A percentile compares a stretch with the other conserved stretches of the same genome.
These are phyloP conservation scores for Gandaritis pyraliata DNA, from an alignment of 2,888 invertebrate species.

Conservation along the genomic window DNA sequence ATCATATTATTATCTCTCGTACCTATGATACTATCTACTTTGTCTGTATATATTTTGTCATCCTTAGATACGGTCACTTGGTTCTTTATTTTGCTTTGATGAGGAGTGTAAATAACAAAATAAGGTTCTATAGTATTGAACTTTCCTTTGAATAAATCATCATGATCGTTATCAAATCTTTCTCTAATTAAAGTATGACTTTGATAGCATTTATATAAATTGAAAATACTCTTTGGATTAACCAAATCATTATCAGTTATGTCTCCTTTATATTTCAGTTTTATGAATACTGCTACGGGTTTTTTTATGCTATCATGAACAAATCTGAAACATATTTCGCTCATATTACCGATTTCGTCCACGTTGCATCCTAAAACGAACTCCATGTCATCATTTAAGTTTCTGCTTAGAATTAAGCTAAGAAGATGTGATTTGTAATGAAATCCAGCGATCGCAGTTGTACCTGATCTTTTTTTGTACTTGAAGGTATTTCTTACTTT, in stretches of 20 bases:
- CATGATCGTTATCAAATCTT: neutral
- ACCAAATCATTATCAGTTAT: neutral
- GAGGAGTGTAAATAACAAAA: neutral
- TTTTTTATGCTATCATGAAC: neutral
- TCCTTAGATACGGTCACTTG: neutral
- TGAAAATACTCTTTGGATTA: neutral
- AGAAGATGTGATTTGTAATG: neutral
- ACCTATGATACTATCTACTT: neutral
- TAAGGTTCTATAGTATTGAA: neutral
- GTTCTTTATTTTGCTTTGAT: neutral
- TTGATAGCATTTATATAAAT: neutral
- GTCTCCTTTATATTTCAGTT: neutral
- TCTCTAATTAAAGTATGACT: neutral
- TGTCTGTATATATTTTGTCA: constrained; percentile 1
- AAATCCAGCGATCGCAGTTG: neutral
- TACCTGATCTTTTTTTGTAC: neutral
- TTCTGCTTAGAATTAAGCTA: neutral
- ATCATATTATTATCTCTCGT: neutral
- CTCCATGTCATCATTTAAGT: neutral
- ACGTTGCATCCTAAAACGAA: constrained; percentile 1
- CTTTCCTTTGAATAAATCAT: neutral
- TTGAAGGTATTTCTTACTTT: neutral
- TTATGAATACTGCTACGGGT: neutral
- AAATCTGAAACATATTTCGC: neutral
- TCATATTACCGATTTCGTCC: neutral